These are phyloP conservation scores for Villa cingulata DNA, from an alignment of 2,888 invertebrate species.

Conservation along the genomic window DNA sequence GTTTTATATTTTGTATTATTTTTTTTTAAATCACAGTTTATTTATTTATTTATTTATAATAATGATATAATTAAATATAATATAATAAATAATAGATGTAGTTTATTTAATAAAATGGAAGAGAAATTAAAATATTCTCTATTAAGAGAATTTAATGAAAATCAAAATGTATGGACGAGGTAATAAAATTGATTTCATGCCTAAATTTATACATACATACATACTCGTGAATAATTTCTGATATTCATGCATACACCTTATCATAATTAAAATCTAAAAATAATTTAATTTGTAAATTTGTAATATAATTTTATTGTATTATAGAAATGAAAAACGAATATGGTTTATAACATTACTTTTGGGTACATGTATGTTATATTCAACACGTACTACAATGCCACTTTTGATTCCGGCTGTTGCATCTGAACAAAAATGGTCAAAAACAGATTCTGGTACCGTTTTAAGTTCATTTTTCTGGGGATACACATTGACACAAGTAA, in stretches of 20 bases:
- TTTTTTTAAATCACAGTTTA: too few relatives aligned
- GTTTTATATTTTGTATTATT: too few relatives aligned
- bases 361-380: constrained; percentile 52
- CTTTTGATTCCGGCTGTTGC: constrained; percentile 48
- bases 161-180: constrained; percentile 34
- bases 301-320: constrained; percentile 7
- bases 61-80: too few relatives aligned
- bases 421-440: constrained; percentile 51
- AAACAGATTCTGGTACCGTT: constrained; percentile 53
- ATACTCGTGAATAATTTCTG: neutral
- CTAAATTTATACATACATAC: too few relatives aligned
- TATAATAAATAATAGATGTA: too few relatives aligned
- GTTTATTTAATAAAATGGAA: constrained; percentile 20
- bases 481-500: constrained; percentile 49
- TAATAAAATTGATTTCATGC: too few relatives aligned
- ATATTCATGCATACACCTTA: too few relatives aligned
- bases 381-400: constrained; percentile 52
- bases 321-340: constrained; percentile 40
- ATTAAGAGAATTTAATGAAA: constrained; percentile 34
- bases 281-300: neutral
- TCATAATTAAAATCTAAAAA: too few relatives aligned
- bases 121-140: constrained; percentile 34
- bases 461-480: constrained; percentile 63
- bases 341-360: constrained; percentile 47
- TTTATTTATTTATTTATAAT: too few relatives aligned